Base-by-base conservation (phyloP, 2,888 invertebrate genomes). In the Amphipyra berbera region DNA sequence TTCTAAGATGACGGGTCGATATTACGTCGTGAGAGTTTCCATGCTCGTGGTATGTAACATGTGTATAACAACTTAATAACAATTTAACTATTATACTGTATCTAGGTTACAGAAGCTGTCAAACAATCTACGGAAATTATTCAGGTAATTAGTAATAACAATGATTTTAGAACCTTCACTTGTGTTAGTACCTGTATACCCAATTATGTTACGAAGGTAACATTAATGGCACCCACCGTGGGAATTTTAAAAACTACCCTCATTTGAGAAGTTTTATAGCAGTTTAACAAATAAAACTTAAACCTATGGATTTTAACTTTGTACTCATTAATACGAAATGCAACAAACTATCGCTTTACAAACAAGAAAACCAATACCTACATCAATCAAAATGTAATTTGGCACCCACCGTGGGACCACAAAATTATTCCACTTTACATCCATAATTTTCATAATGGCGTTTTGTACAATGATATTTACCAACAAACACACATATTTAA, bases 401-500 rank as follows among this genome's bases (percentile, higher is more conserved):
- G 68, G 60, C 68, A 46, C 52, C 73, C 68, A 61, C 15, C 37
- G 15, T 68, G 69, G 73, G 55, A 52, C 50, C 37, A 15, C 9
- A 42, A 30, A n/a, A n/a, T 14, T 8, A 14, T 6, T 14, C 6
- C 41, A 41, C 14, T 41, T 14, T 13, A 41, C 2, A 14, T 14
- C 4, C 3, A 21, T 2, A 2, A 48, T 33, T 42, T 1, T 27
- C 10, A 12, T 37, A 38, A 14, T 10, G 6, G 3, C 2, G 1
- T 46, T 10, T 68, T 33, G 41, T 27, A 40, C 10, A 68, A 48
- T 47, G 38, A 35, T 42, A 38, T 21, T 10, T 30, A 48, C 53
- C 58, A 55, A 67, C 40, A 42, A 46, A 75, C 27, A 46, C 21
- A 61, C 33, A 53, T 60, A 64, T 78, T 68, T 61, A 61, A 74